phyloP scores from a whole-genome alignment of 2,888 invertebrate genomes.

The Zhuqinia jingwanae region DNA sequence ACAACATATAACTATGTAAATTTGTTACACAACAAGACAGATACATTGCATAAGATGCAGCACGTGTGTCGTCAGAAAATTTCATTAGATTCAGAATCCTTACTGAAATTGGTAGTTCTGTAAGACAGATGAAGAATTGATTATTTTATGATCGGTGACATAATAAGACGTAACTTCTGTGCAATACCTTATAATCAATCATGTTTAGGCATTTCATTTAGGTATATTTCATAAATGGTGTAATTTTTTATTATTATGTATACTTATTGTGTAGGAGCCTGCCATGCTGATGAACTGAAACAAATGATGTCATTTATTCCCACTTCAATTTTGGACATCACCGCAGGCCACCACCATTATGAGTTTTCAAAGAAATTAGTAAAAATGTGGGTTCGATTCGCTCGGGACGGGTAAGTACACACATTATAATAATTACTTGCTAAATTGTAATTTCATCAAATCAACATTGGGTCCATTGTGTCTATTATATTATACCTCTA shows the following conservation, averaged over 20 bases:
- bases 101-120: no score
- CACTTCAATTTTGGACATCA: conserved; percentile 35
- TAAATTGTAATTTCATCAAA: no score
- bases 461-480: no score
- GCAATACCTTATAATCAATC: not conserved
- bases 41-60: no score
- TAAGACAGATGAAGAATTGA: not conserved
- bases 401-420: conserved; percentile 54
- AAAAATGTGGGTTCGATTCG: conserved; percentile 65
- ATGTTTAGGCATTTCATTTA: no score
- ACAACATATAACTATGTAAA: not conserved
- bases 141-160: not conserved
- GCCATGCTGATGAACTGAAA: conserved; percentile 65
- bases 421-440: no score
- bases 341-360: conserved; percentile 56
- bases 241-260: no score
- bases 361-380: conserved; percentile 70
- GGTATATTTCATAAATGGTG: no score
- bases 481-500: not conserved
- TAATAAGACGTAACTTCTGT: no score
- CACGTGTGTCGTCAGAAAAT: no score
- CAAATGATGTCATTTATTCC: conserved; percentile 53
- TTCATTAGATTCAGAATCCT: no score
- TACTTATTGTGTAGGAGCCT: conserved; percentile 47
- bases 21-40: no score